Evolutionary conservation across 2,888 invertebrate species (phyloP).

Genomic region (Phyllotreta striolata): DNA sequence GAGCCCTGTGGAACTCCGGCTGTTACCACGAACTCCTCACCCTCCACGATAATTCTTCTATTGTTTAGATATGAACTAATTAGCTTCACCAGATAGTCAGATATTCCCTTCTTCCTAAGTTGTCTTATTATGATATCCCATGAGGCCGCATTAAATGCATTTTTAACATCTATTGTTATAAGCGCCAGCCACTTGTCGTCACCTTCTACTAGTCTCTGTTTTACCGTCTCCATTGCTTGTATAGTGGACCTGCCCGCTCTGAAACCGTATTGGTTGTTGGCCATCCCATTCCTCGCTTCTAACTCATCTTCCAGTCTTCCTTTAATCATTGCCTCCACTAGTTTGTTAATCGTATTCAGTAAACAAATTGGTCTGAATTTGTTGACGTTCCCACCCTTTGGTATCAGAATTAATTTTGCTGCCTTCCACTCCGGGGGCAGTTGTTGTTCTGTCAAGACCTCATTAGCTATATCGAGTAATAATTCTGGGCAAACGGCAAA

Average conservation of each 20-base stretch:
- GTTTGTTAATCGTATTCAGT: slow-evolving; percentile 28
- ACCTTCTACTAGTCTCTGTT: not conserved
- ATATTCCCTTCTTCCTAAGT: slow-evolving; percentile 14
- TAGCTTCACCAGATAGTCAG: not conserved
- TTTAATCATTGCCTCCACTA: slow-evolving; percentile 28
- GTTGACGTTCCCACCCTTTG: not conserved
- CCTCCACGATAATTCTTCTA: not conserved
- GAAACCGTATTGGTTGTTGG: slow-evolving; percentile 17
- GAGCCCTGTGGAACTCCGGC: slow-evolving; percentile 32
- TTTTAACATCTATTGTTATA: slow-evolving; percentile 30
- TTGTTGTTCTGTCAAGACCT: not conserved
- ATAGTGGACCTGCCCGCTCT: slow-evolving; percentile 3
- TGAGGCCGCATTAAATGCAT: slow-evolving; percentile 36
- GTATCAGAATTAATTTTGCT: slow-evolving; percentile 26
- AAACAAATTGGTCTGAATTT: slow-evolving; percentile 32
- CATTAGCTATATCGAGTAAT: not conserved
- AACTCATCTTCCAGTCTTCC: slow-evolving; percentile 14
- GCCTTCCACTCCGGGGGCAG: slow-evolving; percentile 36
- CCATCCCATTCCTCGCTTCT: not conserved
- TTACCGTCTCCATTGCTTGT: slow-evolving; percentile 1
- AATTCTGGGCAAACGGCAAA: not conserved
- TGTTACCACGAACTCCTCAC: not conserved
- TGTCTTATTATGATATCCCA: slow-evolving; percentile 28
- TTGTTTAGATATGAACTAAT: slow-evolving; percentile 25
- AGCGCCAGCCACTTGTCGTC: not conserved